phyloP scores from a whole-genome alignment of 2,888 invertebrate species.

The Drosophila sordidapex region DNA sequence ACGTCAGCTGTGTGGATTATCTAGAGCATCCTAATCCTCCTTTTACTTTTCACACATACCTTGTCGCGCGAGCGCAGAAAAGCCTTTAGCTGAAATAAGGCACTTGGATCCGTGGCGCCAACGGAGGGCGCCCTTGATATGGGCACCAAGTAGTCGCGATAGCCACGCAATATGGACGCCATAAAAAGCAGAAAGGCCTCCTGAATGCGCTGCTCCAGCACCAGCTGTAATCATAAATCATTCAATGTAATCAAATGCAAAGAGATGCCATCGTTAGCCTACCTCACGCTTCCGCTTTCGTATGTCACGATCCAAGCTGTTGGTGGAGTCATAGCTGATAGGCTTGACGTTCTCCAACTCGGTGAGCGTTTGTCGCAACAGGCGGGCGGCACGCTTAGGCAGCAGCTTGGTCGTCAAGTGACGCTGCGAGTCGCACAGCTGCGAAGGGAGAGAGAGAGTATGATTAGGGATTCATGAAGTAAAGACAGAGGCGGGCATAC shows the following conservation, averaged over 20 bases:
- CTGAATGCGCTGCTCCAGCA: conserved; percentile 96
- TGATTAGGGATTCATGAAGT: neutral
- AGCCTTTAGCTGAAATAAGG: conserved; percentile 96
- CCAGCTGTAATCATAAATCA: conserved; percentile 86
- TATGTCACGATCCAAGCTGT: conserved; percentile 92
- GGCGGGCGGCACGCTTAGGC: conserved; percentile 94
- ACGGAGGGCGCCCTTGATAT: conserved; percentile 97
- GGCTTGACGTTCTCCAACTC: conserved; percentile 88
- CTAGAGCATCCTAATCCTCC: neutral
- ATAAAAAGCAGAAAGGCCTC: conserved; percentile 98
- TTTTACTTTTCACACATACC: conserved; percentile 80
- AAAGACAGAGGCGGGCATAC: conserved; percentile 85
- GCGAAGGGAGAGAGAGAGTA: conserved; percentile 17
- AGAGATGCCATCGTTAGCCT: neutral
- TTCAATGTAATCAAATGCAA: neutral
- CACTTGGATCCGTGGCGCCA: conserved; percentile 97
- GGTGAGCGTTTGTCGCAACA: conserved; percentile 92
- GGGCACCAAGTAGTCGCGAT: conserved; percentile 93
- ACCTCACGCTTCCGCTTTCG: conserved; percentile 91
- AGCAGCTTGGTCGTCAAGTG: conserved; percentile 92
- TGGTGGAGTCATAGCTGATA: conserved; percentile 86
- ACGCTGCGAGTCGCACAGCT: conserved; percentile 95
- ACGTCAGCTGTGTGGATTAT: neutral
- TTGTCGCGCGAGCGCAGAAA: conserved; percentile 96
- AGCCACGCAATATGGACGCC: conserved; percentile 96